Evolutionary conservation across 2,797 vertebrate genomes (phyloP).

Genomic region (Champsocephalus esox): DNA sequence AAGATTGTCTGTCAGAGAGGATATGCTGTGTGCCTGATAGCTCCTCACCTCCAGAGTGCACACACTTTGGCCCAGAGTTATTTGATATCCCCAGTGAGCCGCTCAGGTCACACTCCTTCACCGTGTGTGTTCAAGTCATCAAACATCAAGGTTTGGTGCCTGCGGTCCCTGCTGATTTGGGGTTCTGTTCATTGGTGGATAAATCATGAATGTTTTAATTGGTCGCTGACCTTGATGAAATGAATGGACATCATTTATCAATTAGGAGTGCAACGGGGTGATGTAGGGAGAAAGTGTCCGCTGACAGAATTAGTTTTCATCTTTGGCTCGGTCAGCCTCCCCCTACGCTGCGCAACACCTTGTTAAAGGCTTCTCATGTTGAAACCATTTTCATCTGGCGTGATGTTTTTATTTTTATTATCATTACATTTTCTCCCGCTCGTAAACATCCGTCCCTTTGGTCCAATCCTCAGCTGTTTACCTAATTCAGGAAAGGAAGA

Average conservation of each 20-base stretch:
- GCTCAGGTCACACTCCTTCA: constrained; percentile 60
- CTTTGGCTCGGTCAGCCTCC: constrained; percentile 56
- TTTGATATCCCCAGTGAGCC: constrained; percentile 58
- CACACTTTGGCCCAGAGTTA: constrained; percentile 44
- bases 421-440: constrained; percentile 47
- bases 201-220: constrained; percentile 80
- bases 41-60: constrained; percentile 30
- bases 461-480: constrained; percentile 71
- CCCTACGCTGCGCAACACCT: constrained; percentile 37
- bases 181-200: constrained; percentile 67
- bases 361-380: constrained; percentile 35
- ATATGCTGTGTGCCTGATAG: constrained; percentile 37
- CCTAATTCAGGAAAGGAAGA: constrained; percentile 58
- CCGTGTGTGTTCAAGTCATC: constrained; percentile 32
- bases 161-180: constrained; percentile 57
- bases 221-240: constrained; percentile 79
- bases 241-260: constrained; percentile 75
- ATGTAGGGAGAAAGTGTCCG: constrained; percentile 49
- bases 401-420: constrained; percentile 40
- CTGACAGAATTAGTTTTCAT: constrained; percentile 75
- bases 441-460: constrained; percentile 40
- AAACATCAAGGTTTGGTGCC: constrained; percentile 56
- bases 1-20: constrained; percentile 23
- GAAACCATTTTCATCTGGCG: constrained; percentile 49
- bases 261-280: constrained; percentile 75